phyloP scores from a whole-genome alignment of 2,113 vertebrate species.

The Clarias batrachus region DNA sequence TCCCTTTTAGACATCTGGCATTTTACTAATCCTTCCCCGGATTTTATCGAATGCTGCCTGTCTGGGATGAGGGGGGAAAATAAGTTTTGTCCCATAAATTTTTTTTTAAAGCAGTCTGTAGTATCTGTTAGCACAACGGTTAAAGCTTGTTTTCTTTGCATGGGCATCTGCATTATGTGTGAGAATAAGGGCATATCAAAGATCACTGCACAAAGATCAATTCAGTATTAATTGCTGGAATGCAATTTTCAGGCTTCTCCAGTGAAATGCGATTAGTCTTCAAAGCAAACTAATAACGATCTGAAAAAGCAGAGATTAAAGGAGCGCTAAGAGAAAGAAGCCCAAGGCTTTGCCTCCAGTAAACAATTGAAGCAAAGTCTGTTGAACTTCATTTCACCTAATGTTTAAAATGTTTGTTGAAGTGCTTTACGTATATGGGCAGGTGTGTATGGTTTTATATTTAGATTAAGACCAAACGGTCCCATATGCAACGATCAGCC shows the following conservation, averaged over 20 bases:
- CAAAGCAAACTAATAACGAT: conserved; percentile 47
- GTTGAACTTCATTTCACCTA: not conserved
- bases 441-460: not conserved
- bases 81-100: conserved; percentile 30
- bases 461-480: not conserved
- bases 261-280: conserved; percentile 47
- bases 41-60: conserved; percentile 18
- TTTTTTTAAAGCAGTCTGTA: conserved; percentile 32
- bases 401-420: not conserved
- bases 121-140: conserved; percentile 30
- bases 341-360: not conserved
- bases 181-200: conserved; percentile 26
- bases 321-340: not conserved
- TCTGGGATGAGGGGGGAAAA: not conserved
- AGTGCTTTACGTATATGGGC: not conserved
- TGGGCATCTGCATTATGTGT: not conserved
- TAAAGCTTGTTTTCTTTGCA: not conserved
- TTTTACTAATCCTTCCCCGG: conserved; percentile 47
- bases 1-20: conserved; percentile 45
- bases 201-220: conserved; percentile 11
- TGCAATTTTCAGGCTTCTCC: conserved; percentile 31
- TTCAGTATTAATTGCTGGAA: conserved; percentile 47
- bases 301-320: conserved; percentile 45
- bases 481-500: not conserved
- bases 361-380: not conserved